Conservation (phyloP, 2,113 vertebrate genomes). For the Grus americana region DNA sequence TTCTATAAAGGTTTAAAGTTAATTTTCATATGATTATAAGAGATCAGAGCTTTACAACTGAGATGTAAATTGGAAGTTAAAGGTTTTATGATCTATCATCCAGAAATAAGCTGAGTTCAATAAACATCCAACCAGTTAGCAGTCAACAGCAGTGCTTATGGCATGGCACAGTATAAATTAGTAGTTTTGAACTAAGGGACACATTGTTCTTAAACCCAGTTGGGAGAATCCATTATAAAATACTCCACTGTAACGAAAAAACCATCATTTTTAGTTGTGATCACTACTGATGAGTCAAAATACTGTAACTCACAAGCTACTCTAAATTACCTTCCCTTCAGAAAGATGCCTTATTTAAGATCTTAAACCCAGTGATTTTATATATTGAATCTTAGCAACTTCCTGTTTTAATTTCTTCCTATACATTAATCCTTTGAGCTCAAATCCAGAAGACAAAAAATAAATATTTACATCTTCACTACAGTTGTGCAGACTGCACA, state of each 20-base stretch:
- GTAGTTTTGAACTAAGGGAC: background rate
- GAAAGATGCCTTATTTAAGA: background rate
- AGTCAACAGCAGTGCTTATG: background rate
- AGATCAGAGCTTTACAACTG: background rate
- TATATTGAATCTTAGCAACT: background rate
- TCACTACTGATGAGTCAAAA: background rate
- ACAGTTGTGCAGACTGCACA: background rate
- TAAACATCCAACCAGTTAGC: background rate
- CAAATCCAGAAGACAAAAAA: background rate
- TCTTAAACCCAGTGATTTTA: background rate
- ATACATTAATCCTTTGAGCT: background rate
- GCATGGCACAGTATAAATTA: background rate
- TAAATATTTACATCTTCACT: background rate
- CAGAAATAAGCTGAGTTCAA: background rate
- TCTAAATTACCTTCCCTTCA: background rate
- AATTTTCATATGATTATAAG: background rate
- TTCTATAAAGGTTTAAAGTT: background rate
- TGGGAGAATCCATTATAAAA: background rate
- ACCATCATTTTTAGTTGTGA: background rate
- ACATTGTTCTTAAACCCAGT: background rate
- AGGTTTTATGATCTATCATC: background rate
- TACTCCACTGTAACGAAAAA: background rate
- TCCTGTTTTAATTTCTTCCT: background rate
- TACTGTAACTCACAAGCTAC: background rate
- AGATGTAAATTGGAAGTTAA: background rate